Evolutionary conservation across 2,113 vertebrate species (phyloP), one percentile per base, ranked within the genome.

Genomic region (Pongo pygmaeus): DNA sequence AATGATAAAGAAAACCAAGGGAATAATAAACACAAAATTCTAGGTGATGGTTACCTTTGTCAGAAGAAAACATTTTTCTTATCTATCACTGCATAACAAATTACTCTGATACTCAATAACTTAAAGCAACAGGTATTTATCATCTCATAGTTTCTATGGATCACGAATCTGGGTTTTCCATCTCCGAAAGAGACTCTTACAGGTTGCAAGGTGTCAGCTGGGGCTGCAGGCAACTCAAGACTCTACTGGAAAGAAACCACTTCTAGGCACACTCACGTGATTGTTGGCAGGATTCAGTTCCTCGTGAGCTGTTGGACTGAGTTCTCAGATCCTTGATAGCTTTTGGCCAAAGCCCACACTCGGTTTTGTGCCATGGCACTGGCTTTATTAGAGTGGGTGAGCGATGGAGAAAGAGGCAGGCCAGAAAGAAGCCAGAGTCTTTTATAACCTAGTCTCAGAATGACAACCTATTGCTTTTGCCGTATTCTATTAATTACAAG

Each of bases 241-340:
- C n/a, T 46, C 4, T 2, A 8, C 3, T 8, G 4, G 18, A 48
- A 78, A 46, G 27, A 38, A 35, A 2, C 46, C 23, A 22, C 50
- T 52, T 12, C 11, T 69, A 50, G 3, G 2, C 18, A 12, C 30
- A 11, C 38, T 23, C 5, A 3, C 1, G 3, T 23, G 11, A 25
- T 35, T 9, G 64, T 13, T 22, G 6, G 32, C 70, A 11, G 35
- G 40, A 35, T 52, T 25, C 13, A 0, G 25, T 64, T 32, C 48
- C 27, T 30, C 40, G 1, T 0, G 10, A 35, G 32, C 27, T 17
- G 7, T 32, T 74, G 84, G 48, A 32, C 30, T 32, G 57, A 83
- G 8, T 6, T 38, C 87, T 64, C 38, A 40, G 10, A 23, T 50
- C 67, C 67, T 81, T 20, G 6, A 10, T 0, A 80, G 48, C 35